Evolutionary conservation across 2,888 invertebrate species (phyloP).

Genomic region (Hylaea fasciaria): DNA sequence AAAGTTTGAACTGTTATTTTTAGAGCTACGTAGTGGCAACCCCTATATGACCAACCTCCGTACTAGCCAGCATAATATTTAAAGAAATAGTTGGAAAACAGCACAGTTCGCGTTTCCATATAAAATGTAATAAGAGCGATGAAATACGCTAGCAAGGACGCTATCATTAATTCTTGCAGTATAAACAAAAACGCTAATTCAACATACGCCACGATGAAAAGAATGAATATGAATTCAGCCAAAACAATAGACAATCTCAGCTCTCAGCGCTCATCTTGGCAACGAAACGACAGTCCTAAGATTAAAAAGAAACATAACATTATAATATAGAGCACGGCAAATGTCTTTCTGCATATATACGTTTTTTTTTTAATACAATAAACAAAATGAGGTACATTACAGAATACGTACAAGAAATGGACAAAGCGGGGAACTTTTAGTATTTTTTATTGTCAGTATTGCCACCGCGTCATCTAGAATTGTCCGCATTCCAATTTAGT

Average conservation of each 20-base stretch:
- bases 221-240: slow-evolving; percentile 24
- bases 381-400: too few relatives aligned
- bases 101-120: not conserved
- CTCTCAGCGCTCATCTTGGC: slow-evolving; percentile 19
- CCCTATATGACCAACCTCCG: too few relatives aligned
- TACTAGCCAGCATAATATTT: too few relatives aligned
- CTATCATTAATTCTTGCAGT: not conserved
- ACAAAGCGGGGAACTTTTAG: too few relatives aligned
- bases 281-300: slow-evolving; percentile 13
- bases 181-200: slow-evolving; percentile 7
- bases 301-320: slow-evolving; percentile 10
- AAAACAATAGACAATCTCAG: slow-evolving; percentile 22
- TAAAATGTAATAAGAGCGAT: not conserved
- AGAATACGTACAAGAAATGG: too few relatives aligned
- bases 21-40: too few relatives aligned
- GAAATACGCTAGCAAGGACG: not conserved
- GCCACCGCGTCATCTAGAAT: too few relatives aligned
- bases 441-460: too few relatives aligned
- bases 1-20: too few relatives aligned
- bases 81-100: not conserved
- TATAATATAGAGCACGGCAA: not conserved
- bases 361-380: too few relatives aligned
- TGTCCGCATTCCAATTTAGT: too few relatives aligned
- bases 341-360: not conserved
- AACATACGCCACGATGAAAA: slow-evolving; percentile 11